These are phyloP conservation scores for Megalonaias nervosa DNA, from an alignment of 1,140 invertebrate species.

Conservation along the genomic window DNA sequence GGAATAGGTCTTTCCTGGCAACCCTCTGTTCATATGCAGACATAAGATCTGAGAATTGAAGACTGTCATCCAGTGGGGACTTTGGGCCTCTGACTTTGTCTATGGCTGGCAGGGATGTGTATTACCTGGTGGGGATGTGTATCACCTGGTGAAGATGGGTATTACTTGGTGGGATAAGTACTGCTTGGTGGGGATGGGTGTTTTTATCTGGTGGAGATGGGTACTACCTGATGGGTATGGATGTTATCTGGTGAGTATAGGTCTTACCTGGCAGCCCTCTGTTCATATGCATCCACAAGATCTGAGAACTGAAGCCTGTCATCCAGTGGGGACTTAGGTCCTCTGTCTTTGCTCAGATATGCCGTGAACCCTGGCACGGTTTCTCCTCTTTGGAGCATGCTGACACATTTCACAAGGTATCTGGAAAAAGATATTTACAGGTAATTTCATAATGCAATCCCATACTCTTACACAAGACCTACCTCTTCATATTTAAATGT, in stretches of 20 bases:
- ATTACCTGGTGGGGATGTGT: too few relatives aligned
- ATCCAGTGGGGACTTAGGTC: slow-evolving; percentile 24
- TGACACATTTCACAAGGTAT: slow-evolving; percentile 44
- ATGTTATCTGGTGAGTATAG: too few relatives aligned
- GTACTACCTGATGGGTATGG: too few relatives aligned
- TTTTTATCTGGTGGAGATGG: too few relatives aligned
- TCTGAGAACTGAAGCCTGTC: slow-evolving; percentile 34
- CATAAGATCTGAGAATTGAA: slow-evolving; percentile 46
- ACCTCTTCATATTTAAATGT: too few relatives aligned
- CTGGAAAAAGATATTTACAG: slow-evolving; percentile 23
- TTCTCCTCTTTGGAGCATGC: slow-evolving; percentile 30
- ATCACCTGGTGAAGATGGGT: too few relatives aligned
- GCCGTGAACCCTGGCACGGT: slow-evolving; percentile 38
- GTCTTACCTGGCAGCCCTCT: slow-evolving; percentile 60
- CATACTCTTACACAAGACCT: too few relatives aligned
- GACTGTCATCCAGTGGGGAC: slow-evolving; percentile 17
- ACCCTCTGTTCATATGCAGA: slow-evolving; percentile 65
- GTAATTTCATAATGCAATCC: too few relatives aligned
- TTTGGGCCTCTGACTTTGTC: slow-evolving; percentile 31
- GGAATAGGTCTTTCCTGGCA: slow-evolving; percentile 56
- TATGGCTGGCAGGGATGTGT: background rate
- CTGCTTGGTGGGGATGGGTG: too few relatives aligned
- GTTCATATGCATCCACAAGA: slow-evolving; percentile 63
- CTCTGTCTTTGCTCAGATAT: slow-evolving; percentile 35
- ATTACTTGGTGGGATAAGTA: too few relatives aligned